Base-by-base conservation (phyloP, 2,888 invertebrate genomes). In the Lasioglossum marginatum region DNA sequence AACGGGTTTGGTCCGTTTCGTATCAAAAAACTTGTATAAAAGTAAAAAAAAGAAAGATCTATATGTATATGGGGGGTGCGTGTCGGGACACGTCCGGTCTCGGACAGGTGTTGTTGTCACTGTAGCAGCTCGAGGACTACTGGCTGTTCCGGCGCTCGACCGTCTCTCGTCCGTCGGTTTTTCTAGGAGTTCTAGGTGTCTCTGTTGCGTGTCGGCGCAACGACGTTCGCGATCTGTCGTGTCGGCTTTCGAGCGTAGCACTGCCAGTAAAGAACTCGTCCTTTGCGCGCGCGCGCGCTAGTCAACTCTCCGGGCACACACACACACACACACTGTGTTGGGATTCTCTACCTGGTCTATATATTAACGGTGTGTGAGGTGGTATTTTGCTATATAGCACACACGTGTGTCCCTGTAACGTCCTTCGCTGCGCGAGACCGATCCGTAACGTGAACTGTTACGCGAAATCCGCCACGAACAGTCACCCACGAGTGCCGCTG, bases 401-500 rank as follows among this genome's bases (percentile, higher is more conserved):
- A 60, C 83, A 70, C 85, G 79, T 66, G 85, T 83, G 83, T 57
- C 57, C 45, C 85, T 52, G 83, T 66, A 60, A 52, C 71, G 87
- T 77, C 79, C 77, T 86, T 83, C 57, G 82, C 77, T 77, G 76
- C 71, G 82, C 57, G 57, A 23, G 71, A 63, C 63, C 66, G 79
- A 83, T 57, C 66, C 77, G 63, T 63, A 63, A 70, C 77, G 27
- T 48, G 63, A 45, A 73, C 75, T 70, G 83, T 81, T 88, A 72
- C 48, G n/a, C 48, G 27, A 71, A n/a, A 71, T 68, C 57, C 14
- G 79, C 48, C 85, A 79, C 87, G 85, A 87, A 81, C 83, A 85
- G 27, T 91, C 92, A 91, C 93, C 92, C 93, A 92, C 94, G 94
- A 93, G 89, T 93, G 92, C 91, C 94, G 93, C 93, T 93, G 93